Conservation (phyloP, 2,113 vertebrate species). For the Anas platyrhynchos region DNA sequence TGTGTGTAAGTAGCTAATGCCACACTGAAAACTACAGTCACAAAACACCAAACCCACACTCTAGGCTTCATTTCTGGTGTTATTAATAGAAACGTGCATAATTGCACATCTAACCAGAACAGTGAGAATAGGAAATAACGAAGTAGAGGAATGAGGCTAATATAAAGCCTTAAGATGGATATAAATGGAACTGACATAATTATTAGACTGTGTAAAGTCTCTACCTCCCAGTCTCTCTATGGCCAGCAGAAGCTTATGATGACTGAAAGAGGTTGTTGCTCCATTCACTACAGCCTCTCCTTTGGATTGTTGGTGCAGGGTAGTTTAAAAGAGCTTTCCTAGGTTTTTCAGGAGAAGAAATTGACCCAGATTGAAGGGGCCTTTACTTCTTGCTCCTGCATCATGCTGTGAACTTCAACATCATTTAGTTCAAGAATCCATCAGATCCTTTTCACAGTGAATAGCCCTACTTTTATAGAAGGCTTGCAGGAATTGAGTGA, state of each 20-base stretch:
- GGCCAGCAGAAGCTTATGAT: not conserved
- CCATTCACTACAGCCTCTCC: not conserved
- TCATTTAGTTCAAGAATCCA: not conserved
- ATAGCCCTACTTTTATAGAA: not conserved
- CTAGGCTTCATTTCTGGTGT: not conserved
- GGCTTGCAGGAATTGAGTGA: not conserved
- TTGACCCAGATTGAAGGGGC: not conserved
- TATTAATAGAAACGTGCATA: not conserved
- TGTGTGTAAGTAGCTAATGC: not conserved
- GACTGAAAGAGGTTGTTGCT: not conserved
- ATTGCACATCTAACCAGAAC: not conserved
- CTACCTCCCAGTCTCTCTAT: not conserved
- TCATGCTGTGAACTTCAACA: not conserved
- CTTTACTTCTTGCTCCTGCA: not conserved
- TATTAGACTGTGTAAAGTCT: not conserved
- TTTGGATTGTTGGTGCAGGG: not conserved
- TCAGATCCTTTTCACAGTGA: accelerated
- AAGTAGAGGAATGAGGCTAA: not conserved
- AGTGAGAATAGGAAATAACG: not conserved
- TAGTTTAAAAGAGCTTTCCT: not conserved
- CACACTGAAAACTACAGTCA: not conserved
- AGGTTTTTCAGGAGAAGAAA: not conserved
- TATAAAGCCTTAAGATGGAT: not conserved
- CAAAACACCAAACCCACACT: not conserved
- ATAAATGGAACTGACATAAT: not conserved